Base-by-base conservation (phyloP, 2,888 invertebrate species). In the Sinotaia quadrata region DNA sequence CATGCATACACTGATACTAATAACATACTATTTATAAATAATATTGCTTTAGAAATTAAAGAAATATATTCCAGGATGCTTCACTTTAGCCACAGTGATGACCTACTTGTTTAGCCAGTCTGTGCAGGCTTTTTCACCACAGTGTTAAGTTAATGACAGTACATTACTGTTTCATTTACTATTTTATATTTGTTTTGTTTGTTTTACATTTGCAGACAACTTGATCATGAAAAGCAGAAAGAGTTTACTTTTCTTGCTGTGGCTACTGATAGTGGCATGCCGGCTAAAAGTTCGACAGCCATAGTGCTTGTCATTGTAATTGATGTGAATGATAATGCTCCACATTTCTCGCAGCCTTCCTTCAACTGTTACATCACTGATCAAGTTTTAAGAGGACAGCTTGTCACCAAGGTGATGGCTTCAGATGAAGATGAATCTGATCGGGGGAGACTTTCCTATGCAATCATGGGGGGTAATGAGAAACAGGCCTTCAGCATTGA, bases 261-360 rank as follows among this genome's bases (percentile, higher is more conserved):
- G 58, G 96, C 95, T 2, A 91, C 92, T 24, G 97, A 97, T 89
- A 91, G 91, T 73, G 97, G 96, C 15, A 91, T 92, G n/a, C 96
- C 96, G 15, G 91, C 93, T 75, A 90, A 95, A 21, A 92, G 92
- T 72, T 93, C 94, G 74, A 94, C 94, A 2, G 93, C 94, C 15
- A 94, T 94, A 84, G 93, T 96, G 21, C 94, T 94, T 91, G 90
- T 97, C 37, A 91, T 91, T 81, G 95, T 97, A 72, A 90, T 93
- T 75, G 96, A 97, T 89, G 93, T 95, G 89, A 97, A 97, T 89
- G 97, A 97, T 89, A 95, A 94, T 87, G 92, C 94, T 59, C 97
- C 97, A 31, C 67, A 72, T 21, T 85, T 85, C 76, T 76, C 75
- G 51, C 81, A 80, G 68, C 77, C 78, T 2, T 81, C 94, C 34